Base-by-base conservation (phyloP, 2,888 invertebrate species). In the Plagiodera versicolora region DNA sequence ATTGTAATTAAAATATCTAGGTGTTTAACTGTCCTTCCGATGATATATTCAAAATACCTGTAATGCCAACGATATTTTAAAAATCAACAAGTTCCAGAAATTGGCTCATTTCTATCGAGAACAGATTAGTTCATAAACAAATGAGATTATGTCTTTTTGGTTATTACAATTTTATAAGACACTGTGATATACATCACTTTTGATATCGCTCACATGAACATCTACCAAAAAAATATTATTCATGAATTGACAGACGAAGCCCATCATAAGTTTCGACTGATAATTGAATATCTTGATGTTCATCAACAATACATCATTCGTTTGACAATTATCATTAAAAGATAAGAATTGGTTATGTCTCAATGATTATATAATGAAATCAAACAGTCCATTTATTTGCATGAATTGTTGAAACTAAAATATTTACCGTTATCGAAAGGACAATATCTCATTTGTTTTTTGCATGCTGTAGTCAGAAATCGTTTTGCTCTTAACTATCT, bases 1-100 rank as follows among this genome's bases (percentile, higher is more conserved):
- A 65, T 44, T 64, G 65, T 65, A 67, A 60, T 64, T 60, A 60
- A 64, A 59, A 63, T 49, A 62, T 67, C 66, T 67, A 61, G 64
- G 59, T 66, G 65, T 64, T 58, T 63, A 51, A 63, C 60, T 61
- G 59, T 55, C 56, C 54, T 52, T 53, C 50, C 32, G 39, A 45
- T 17, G 44, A 46, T 19, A 18, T 46, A 46, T 46, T 19, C 39
- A n/a, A 20, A 24, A 16, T 53, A 53, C 35, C 39, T 53, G 20
- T 52, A 52, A 39, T n/a, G 39, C 39, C 39, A 39, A 39, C 39
- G 2, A 39, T 9, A 14, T 39, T 14, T 39, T 14, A 2, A 39
- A 39, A 39, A 39, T 9, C 39, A 39, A 39, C 39, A 39, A 39
- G 39, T 39, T 39, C 11, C 39, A 39, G 4, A n/a, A 39, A 39